Conservation (phyloP, 2,113 vertebrate genomes). For the Pyxicephalus adspersus region DNA sequence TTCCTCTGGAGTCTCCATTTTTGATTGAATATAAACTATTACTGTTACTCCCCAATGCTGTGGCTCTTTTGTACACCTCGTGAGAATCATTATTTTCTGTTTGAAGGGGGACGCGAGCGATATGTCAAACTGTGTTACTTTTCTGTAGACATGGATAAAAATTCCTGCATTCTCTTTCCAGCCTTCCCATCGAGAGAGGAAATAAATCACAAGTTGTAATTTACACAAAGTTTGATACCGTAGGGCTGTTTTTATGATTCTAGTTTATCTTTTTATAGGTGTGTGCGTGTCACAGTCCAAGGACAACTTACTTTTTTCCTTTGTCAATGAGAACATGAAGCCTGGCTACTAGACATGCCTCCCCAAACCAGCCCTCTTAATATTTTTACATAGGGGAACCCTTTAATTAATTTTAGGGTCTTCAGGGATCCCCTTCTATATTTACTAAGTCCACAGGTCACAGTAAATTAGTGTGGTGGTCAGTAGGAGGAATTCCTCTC, state of each 20-base stretch:
- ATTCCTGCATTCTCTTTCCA: background rate
- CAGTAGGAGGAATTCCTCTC: too few species aligned
- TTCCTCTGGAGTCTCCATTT: slow-evolving; percentile 3
- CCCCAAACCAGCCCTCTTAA: too few species aligned
- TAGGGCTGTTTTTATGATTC: background rate
- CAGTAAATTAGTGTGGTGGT: too few species aligned
- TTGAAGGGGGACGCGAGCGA: background rate
- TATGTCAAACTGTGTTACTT: background rate
- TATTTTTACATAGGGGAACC: too few species aligned
- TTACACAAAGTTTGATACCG: too few species aligned
- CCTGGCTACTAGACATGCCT: too few species aligned
- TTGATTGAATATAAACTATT: background rate
- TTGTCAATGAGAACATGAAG: too few species aligned
- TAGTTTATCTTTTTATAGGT: background rate
- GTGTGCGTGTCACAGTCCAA: too few species aligned
- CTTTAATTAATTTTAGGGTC: too few species aligned
- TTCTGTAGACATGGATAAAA: background rate
- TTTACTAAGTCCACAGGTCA: too few species aligned
- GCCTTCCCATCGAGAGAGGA: background rate
- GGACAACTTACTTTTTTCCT: too few species aligned
- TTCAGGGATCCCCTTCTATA: too few species aligned
- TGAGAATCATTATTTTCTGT: background rate
- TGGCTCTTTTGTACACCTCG: background rate
- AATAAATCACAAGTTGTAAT: background rate
- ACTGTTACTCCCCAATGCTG: background rate